These are phyloP conservation scores for Calonectris borealis DNA, from an alignment of 2,113 vertebrate genomes.

Conservation along the genomic window DNA sequence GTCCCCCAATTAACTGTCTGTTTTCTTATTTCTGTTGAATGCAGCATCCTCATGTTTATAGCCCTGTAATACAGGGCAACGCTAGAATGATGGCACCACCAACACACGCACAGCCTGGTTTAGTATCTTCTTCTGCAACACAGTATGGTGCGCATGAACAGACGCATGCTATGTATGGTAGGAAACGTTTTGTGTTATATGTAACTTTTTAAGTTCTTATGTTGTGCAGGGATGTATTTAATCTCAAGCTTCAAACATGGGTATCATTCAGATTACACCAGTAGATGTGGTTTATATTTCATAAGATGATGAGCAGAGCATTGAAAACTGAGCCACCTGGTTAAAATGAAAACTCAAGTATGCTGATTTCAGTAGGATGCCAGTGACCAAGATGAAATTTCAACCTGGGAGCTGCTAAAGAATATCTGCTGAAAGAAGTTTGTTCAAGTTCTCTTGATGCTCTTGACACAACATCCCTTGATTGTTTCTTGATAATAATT, in stretches of 20 bases:
- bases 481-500: constrained; percentile 59
- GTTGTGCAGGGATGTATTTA: constrained; percentile 47
- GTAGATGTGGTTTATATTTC: constrained; percentile 42
- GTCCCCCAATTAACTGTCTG: neutral
- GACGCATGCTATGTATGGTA: constrained; percentile 99
- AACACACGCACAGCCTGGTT: constrained; percentile 87
- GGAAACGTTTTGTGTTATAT: constrained; percentile 72
- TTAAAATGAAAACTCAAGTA: constrained; percentile 57
- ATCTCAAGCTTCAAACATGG: constrained; percentile 26
- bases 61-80: constrained; percentile 92
- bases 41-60: constrained; percentile 96
- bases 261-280: neutral
- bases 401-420: constrained; percentile 66
- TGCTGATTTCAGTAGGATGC: constrained; percentile 64
- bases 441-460: constrained; percentile 47
- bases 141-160: constrained; percentile 94
- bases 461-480: constrained; percentile 35
- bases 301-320: constrained; percentile 51
- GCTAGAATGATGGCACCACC: constrained; percentile 95
- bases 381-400: constrained; percentile 61
- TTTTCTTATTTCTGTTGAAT: constrained; percentile 20
- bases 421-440: constrained; percentile 65
- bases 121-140: constrained; percentile 91
- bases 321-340: constrained; percentile 57
- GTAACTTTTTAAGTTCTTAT: constrained; percentile 52